Base-by-base conservation (phyloP, 2,113 vertebrate species). In the Gavia stellata region DNA sequence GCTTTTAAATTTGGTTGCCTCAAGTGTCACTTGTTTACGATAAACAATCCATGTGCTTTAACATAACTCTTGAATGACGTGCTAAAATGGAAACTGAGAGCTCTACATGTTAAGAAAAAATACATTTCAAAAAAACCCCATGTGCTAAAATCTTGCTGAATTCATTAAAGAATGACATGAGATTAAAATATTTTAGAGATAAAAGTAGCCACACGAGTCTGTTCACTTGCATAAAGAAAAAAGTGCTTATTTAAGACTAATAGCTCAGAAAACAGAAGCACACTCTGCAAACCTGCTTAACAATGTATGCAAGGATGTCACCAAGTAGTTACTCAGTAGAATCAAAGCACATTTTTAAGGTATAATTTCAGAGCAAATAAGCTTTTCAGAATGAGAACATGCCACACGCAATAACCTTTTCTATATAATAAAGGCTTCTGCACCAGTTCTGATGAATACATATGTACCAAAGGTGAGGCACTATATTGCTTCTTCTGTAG, bases 381-480 rank as follows among this genome's bases (percentile, higher is more conserved):
- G 3, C 10, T 67, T 89, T 40, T 23, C 34, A 53, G 28, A 72
- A 65, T 82, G 40, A 36, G 31, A 17, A 63, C 14, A 3, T 49
- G 5, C 28, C 29, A 40, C 2, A 3, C 2, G 1, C 28, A 49
- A 1, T 47, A 49, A 56, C 10, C 8, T 17, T 56, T n/a, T 40
- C 55, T 19, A 8, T 49, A 2, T 77, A 40, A 21, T 56, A 47
- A 72, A 49, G 59, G 9, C 12, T 80, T 40, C 5, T 79, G 18
- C 26, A n/a, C 18, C 24, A 70, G 21, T 83, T 80, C 8, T 58
- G 6, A 28, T 34, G 8, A 34, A 6, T 67, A 24, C 1, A 0
- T 40, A 4, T 20, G 7, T 61, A 23, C 14, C 4, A 33, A 47
- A 71, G 21, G 25, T 47, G 24, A 56, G 56, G 33, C 40, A 45